phyloP scores from a whole-genome alignment of 2,888 invertebrate species.

The Sclerodermus sp. region DNA sequence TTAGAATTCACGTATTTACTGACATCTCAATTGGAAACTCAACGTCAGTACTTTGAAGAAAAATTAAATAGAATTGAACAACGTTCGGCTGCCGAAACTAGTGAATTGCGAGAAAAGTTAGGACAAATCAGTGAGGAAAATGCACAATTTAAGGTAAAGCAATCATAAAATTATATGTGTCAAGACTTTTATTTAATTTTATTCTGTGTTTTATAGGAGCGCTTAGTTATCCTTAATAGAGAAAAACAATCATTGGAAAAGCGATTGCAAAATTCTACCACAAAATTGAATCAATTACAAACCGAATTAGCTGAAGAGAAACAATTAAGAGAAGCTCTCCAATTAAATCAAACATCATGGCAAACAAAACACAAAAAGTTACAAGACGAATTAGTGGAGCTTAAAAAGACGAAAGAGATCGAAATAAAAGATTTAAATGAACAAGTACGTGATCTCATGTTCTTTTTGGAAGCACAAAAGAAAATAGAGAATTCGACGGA shows the following conservation, averaged over 20 bases:
- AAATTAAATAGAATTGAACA: slow-evolving; percentile 62
- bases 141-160: slow-evolving; percentile 44
- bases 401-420: slow-evolving; percentile 58
- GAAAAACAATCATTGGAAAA: slow-evolving; percentile 74
- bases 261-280: slow-evolving; percentile 66
- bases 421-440: slow-evolving; percentile 86
- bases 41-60: slow-evolving; percentile 89
- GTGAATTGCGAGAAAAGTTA: slow-evolving; percentile 62
- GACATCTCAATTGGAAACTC: slow-evolving; percentile 93
- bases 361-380: slow-evolving; percentile 61
- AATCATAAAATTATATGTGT: not conserved
- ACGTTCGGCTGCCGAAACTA: slow-evolving; percentile 60
- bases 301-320: slow-evolving; percentile 81
- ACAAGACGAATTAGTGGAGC: slow-evolving; percentile 47
- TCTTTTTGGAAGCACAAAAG: slow-evolving; percentile 88
- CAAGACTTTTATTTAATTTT: not conserved
- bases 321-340: slow-evolving; percentile 77
- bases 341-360: slow-evolving; percentile 75
- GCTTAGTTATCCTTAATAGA: slow-evolving; percentile 61
- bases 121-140: slow-evolving; percentile 61
- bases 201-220: slow-evolving; percentile 56
- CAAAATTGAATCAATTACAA: slow-evolving; percentile 69
- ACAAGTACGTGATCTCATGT: slow-evolving; percentile 95
- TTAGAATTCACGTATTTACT: slow-evolving; percentile 95
- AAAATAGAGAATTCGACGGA: slow-evolving; percentile 63